Base-by-base conservation (phyloP, 2,113 vertebrate genomes). In the Podarcis cretensis region DNA sequence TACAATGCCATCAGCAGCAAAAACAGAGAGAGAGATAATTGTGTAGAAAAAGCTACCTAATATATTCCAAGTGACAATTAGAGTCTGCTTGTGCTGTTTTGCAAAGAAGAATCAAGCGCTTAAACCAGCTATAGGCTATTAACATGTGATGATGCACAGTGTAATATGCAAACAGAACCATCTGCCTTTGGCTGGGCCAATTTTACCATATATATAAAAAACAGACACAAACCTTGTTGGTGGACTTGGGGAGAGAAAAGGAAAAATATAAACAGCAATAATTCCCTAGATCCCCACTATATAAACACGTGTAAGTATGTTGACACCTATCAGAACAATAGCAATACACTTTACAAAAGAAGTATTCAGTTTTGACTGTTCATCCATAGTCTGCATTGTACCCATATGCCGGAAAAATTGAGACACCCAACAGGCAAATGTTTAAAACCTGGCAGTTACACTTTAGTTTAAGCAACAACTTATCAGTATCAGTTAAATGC, bases 401-500 rank as follows among this genome's bases (percentile, higher is more conserved):
- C 57, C n/a, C 1, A 73, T 37, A n/a, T 43, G 63, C 91, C 0
- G 32, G 91, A 94, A 96, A 94, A 89, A 73, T 23, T 93, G 79
- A 93, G 25, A 87, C 81, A 83, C 40, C 85, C 90, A 0, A 54
- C 85, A 79, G 66, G 78, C 81, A 86, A 8, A 6, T 89, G 57
- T 89, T 89, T 86, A 90, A 93, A 92, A 92, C 63, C 84, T 92
- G 86, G 89, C 4, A 0, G 71, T 75, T 92, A 87, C 32, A 65
- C 37, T 86, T 90, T 59, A 89, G 82, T 78, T 81, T 59, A 90
- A 77, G 48, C 27, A 92, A 91, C 88, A 92, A 91, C 92, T 89
- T 86, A 90, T 92, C 93, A 89, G 88, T 91, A 79, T 91, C 86
- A 91, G 57, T 90, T 85, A 86, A 90, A 20, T 12, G 1, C 37